phyloP scores from a whole-genome alignment of 2,797 vertebrate genomes.

The Anolis apletophallus region DNA sequence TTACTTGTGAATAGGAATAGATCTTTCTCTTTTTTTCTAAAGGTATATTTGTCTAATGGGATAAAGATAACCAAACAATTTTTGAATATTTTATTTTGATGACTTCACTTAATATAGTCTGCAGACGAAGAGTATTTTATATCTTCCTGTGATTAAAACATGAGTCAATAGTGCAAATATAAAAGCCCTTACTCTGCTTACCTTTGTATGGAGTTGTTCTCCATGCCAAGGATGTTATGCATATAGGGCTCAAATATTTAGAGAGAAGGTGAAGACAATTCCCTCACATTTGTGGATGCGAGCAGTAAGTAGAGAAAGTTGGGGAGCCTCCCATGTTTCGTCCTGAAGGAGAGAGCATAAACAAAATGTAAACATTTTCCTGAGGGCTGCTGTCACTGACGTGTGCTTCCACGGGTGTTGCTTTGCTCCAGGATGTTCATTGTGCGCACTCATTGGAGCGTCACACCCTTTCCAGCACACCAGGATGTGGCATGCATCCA shows the following conservation, averaged over 20 bases:
- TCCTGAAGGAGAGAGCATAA: background rate
- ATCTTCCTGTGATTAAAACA: background rate
- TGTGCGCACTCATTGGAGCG: slow-evolving; percentile 18
- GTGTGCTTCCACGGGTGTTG: background rate
- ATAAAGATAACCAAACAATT: background rate
- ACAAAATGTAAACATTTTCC: background rate
- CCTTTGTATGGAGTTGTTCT: background rate
- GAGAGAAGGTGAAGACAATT: background rate
- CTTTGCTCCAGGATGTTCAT: slow-evolving; percentile 32
- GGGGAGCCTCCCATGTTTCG: background rate
- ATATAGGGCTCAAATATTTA: background rate
- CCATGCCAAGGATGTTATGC: background rate
- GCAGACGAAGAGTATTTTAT: background rate
- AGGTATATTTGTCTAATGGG: background rate
- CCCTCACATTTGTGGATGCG: background rate
- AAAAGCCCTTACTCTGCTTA: background rate
- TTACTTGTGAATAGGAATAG: background rate
- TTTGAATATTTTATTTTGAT: background rate
- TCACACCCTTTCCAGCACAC: slow-evolving; percentile 10
- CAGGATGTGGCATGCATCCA: slow-evolving; percentile 36
- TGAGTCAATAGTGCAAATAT: background rate
- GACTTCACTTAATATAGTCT: background rate
- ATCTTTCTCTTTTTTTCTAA: background rate
- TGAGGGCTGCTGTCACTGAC: background rate
- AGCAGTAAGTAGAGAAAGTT: background rate